Evolutionary conservation across 2,797 vertebrate species (phyloP), one percentile per base, ranked within the genome.

Genomic region (Alcedo atthis): DNA sequence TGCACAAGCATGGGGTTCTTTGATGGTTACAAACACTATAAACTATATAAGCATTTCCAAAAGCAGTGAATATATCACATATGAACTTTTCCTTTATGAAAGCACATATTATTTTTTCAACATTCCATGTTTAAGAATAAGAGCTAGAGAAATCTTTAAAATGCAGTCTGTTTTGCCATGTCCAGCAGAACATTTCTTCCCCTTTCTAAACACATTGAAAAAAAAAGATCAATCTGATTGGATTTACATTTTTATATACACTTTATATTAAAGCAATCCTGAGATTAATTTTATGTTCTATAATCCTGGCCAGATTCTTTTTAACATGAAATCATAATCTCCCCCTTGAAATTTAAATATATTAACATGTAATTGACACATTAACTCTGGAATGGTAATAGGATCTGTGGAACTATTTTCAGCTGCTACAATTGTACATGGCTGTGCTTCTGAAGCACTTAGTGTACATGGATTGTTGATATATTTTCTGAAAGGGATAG

Each of bases 31-130:
- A 92, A 79, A 91, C 51, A 79, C 48, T 88, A 48, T 55, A 76
- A 82, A 87, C 43, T 89, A 74, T 40, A 19, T 77, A 28, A 95
- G 42, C 37, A 58, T 74, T 93, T 85, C 64, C 71, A 79, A 90
- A 92, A 80, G 26, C 25, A 78, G 15, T 28, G 10, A 79, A 53
- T 66, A 70, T 37, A 66, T 76, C 26, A 94, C 15, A 42, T n/a
- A 81, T 49, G 51, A 81, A 46, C 35, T 45, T 71, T 68, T 81
- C 12, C 53, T 49, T 59, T 76, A 59, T 48, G n/a, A 92, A 94
- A 76, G 66, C 22, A 57, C 8, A 17, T 89, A 87, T 82, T 35
- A 40, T 59, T 75, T 92, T 79, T 83, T 55, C 48, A 78, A 4
- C 20, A 55, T 53, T 90, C 43, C 30, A 19, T 26, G 12, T 10